Base-by-base conservation (phyloP, 2,888 invertebrate species). In the Watsonalla binaria region DNA sequence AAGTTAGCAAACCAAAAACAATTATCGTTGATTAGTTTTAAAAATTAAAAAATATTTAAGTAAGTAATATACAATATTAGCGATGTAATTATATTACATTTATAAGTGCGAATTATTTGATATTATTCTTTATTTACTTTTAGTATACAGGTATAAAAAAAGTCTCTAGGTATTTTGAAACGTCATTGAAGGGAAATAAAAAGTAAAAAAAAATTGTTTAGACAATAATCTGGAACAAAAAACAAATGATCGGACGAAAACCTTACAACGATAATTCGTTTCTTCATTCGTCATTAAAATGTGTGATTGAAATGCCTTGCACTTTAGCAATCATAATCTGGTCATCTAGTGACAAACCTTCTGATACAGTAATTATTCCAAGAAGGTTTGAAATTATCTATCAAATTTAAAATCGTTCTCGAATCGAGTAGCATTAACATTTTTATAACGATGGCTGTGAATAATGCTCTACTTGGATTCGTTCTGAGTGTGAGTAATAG, bases 241-340 rank as follows among this genome's bases (percentile, higher is more conserved):
- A 24, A 39, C 8, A 5, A 42, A 5, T 37, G n/a, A 37, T 8
- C 8, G 35, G 2, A 48, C n/a, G 13, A 39, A 60, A 60, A 57
- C 9, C 74, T 73, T 76, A 76, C 68, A 75, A 75, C 73, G 74
- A 66, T 84, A 86, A 85, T 86, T 86, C 85, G 86, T 86, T 86
- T 82, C 70, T 76, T 78, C 72, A 76, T 78, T 75, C 67, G 65
- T 73, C 66, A 68, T 53, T 71, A 70, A 66, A 58, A 67, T 72
- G 72, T 73, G 72, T 42, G 52, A 42, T 42, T 11, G 37, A 15
- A 49, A 49, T 37, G 11, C 49, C 8, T 37, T 49, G 39, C 37
- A 15, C 13, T 37, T 24, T 37, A 15, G 5, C 7, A 49, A 15
- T 49, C 6, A 11, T 11, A 46, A 55, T 66, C 69, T 66, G 82